Conservation (phyloP, 2,113 vertebrate species). For the Datnioides undecimradiatus region DNA sequence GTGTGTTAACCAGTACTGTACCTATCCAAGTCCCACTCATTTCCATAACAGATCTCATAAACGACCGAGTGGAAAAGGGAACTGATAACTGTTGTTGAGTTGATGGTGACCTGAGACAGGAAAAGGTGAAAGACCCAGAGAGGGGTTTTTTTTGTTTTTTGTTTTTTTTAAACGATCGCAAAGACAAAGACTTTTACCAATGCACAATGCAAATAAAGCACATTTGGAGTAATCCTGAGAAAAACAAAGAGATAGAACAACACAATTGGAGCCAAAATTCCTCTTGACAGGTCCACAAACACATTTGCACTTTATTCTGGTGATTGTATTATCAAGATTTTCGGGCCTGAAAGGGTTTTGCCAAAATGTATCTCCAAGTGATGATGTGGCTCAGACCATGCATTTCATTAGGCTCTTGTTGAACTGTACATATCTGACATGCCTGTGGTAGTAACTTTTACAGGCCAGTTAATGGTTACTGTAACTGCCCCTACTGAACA, state of each 20-base stretch:
- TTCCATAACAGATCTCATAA: slow-evolving; percentile 77
- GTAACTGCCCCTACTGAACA: not conserved
- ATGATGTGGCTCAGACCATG: not conserved
- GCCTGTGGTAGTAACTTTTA: slow-evolving; percentile 33
- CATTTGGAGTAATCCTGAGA: not conserved
- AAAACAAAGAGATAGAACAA: not conserved
- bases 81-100: slow-evolving; percentile 62
- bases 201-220: slow-evolving; percentile 37
- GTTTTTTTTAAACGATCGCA: too few species aligned
- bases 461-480: not conserved
- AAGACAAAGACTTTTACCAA: slow-evolving; percentile 3
- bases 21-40: slow-evolving; percentile 46
- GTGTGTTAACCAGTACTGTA: not conserved
- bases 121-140: slow-evolving; percentile 7
- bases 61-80: slow-evolving; percentile 72
- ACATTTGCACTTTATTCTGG: not conserved
- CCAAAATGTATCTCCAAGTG: not conserved
- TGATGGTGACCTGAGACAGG: not conserved
- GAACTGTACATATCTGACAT: slow-evolving; percentile 23
- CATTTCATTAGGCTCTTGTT: slow-evolving; percentile 15
- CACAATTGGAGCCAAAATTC: not conserved
- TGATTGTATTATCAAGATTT: not conserved
- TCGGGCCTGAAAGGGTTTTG: not conserved
- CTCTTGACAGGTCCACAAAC: not conserved
- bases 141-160: slow-evolving; percentile 18